These are phyloP conservation scores for human (Homo sapiens) DNA, from an alignment of 2,113 vertebrate species.

Conservation along the genomic window DNA sequence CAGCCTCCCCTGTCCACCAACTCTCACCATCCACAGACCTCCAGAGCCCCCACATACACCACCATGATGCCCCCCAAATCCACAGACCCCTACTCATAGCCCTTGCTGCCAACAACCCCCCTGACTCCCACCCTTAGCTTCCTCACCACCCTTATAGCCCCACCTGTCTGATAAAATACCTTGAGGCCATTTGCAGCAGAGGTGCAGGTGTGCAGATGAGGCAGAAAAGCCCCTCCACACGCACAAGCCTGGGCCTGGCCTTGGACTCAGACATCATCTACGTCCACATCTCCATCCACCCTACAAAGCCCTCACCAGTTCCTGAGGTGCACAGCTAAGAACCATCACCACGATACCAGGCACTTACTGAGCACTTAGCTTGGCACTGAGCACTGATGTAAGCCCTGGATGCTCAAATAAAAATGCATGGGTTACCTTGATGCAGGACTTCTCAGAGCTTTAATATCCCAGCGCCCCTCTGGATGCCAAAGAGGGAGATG, in stretches of 20 bases:
- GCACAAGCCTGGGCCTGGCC: background rate
- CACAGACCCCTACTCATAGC: background rate
- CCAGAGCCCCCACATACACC: background rate
- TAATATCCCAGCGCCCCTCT: background rate
- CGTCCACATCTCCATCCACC: background rate
- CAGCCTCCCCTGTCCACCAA: background rate
- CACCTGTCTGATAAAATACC: background rate
- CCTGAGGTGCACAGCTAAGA: background rate
- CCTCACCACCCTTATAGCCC: background rate
- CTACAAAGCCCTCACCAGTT: fast-evolving
- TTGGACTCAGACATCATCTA: background rate
- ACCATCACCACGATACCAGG: fast-evolving
- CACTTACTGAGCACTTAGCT: background rate
- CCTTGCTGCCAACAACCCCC: background rate
- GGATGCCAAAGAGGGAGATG: fast-evolving
- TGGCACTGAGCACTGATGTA: too few species aligned
- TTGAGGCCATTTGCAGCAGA: background rate
- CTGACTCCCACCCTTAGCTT: background rate
- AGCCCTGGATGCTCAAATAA: background rate
- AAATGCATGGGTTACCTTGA: background rate
- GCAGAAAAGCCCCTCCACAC: background rate
- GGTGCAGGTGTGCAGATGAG: background rate
- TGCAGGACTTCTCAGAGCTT: background rate
- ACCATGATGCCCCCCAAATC: too few species aligned
- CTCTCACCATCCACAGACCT: background rate